Evolutionary conservation across 1,140 invertebrate genomes (phyloP), one percentile per base, ranked within the genome.

Genomic region (Calephelis virginiensis): DNA sequence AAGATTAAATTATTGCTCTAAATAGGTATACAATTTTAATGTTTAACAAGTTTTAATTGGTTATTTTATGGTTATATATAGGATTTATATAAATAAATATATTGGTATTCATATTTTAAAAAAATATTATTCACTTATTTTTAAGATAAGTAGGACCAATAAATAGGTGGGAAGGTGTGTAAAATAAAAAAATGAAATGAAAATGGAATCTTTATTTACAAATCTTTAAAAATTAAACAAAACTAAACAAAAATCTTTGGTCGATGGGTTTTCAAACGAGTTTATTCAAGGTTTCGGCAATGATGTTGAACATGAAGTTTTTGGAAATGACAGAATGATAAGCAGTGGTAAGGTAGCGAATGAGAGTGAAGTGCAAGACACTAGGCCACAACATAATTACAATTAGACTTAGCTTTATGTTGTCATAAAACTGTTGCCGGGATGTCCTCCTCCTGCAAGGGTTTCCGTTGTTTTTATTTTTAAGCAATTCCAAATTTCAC

Each of bases 341-440:
- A 90, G 88, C 88, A 76, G 85, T 86, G 80, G 84, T 87, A 86
- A 88, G 84, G 85, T 89, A 90, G 88, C 86, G 77, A 75, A 74
- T 87, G 86, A 81, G 63, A 46, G 78, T 84, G 83, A 82, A 73
- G 78, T 78, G 78, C 72, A 72, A 84, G 80, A 72, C 77, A 79
- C 84, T 84, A 78, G 75, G 77, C 83, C 82, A 85, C 81, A 85
- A 89, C 82, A 86, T 71, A 84, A 77, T 81, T 81, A 87, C 73
- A 75, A 82, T 80, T 77, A 80, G 78, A 90, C 86, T 90, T 90
- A 90, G 85, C 88, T 90, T 81, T 86, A 67, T 69, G 83, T 67
- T 69, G 80, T 90, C 82, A 90, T 64, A 90, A 82, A 66, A 90
- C 78, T 67, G 88, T 90, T 38, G 82, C 88, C 59, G 86, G 88